These are phyloP conservation scores for Chloropsis hardwickii DNA, from an alignment of 2,113 vertebrate genomes.

Conservation along the genomic window DNA sequence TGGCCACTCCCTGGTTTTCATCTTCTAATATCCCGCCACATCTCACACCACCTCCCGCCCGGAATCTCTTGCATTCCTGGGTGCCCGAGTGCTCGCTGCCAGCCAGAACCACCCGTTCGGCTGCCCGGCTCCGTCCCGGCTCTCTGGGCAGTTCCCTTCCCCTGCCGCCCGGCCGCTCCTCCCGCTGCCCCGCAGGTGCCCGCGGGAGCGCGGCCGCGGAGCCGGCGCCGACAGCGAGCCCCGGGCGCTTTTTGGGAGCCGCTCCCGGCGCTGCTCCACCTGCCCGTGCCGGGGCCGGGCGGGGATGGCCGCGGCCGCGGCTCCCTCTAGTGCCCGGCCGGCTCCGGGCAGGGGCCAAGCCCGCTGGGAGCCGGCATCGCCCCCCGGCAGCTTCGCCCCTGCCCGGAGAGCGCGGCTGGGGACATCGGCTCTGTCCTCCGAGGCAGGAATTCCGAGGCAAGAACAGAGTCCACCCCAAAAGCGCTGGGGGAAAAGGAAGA, in stretches of 20 bases:
- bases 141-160: background rate
- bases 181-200: background rate
- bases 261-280: background rate
- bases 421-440: background rate
- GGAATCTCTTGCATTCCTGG: rapidly evolving
- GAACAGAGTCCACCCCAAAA: background rate
- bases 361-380: rapidly evolving
- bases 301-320: background rate
- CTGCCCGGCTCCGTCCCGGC: background rate
- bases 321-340: conserved; percentile 68
- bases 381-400: background rate
- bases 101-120: rapidly evolving
- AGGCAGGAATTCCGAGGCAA: background rate
- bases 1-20: background rate
- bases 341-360: background rate
- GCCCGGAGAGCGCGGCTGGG: background rate
- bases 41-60: background rate
- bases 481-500: background rate
- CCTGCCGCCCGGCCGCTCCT: background rate
- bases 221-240: rapidly evolving
- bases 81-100: background rate
- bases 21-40: background rate
- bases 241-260: rapidly evolving
- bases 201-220: too few species aligned
- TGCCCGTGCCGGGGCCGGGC: background rate